Conservation (phyloP, 2,888 invertebrate genomes). For the Lasius fuliginosus region DNA sequence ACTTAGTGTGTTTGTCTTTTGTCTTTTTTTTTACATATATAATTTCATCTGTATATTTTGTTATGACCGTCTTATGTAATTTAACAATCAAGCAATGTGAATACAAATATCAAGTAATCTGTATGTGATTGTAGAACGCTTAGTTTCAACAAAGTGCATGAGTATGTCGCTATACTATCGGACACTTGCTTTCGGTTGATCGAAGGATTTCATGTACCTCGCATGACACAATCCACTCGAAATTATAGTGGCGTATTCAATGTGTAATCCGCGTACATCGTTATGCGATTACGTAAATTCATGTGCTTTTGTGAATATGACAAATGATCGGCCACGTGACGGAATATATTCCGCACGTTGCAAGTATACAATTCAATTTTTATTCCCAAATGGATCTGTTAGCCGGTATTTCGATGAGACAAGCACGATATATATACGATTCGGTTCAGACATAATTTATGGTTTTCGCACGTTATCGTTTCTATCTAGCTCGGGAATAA, state of each 20-base stretch:
- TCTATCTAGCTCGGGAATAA: constrained; percentile 65
- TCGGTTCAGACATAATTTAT: constrained; percentile 62
- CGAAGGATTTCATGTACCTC: constrained; percentile 42
- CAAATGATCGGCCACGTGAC: constrained; percentile 46
- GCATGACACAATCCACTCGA: constrained; percentile 43
- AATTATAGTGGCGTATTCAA: constrained; percentile 46
- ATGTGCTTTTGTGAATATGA: constrained; percentile 51
- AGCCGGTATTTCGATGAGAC: constrained; percentile 53
- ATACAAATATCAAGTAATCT: constrained; percentile 13
- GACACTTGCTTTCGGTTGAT: constrained; percentile 48
- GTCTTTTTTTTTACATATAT: not conserved
- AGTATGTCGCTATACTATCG: not conserved
- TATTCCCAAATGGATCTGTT: constrained; percentile 64
- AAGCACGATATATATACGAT: constrained; percentile 60
- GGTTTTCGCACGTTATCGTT: constrained; percentile 69
- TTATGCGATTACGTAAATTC: constrained; percentile 56
- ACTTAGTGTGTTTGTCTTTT: no score
- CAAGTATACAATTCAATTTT: constrained; percentile 66
- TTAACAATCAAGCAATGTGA: not conserved
- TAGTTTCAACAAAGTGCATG: constrained; percentile 22
- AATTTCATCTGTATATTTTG: not conserved
- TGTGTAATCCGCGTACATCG: constrained; percentile 50
- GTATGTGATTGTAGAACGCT: not conserved
- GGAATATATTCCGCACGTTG: constrained; percentile 54
- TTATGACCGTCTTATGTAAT: not conserved